Evolutionary conservation across 1,140 invertebrate genomes (phyloP), one percentile per base, ranked within the genome.

Genomic region (Forficula auricularia): DNA sequence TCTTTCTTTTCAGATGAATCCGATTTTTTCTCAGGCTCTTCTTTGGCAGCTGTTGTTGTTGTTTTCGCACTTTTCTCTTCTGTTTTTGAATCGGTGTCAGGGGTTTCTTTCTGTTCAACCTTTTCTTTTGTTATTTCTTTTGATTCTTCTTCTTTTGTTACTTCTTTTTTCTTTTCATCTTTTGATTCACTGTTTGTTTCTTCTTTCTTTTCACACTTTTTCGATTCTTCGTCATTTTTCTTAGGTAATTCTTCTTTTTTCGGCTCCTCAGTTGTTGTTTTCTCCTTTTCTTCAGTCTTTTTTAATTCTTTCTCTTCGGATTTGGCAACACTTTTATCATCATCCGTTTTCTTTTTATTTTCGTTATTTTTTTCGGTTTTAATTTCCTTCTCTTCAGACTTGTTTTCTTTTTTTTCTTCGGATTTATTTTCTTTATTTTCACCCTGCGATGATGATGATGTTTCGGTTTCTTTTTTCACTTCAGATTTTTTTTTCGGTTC

Each of bases 181-280:
- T 43, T 33, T n/a, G 40, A 33, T 34, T 48, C 35, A 7, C 32
- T 27, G 10, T 6, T 27, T 31, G 42, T 42, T 14, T 37, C 34
- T 40, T 47, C 45, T 10, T 44, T 45, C n/a, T 50, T 44, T 32
- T 47, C 42, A 32, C 45, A 41, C 38, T 45, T 41, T 36, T 60
- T 57, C 1, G 59, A 57, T 3, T 63, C 63, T 0, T 59, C 59
- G 1, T 61, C 59, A 15, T 59, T 57, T 19, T 55, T 57, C 8
- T 57, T 55, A 14, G 57, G 56, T n/a, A 61, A 58, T 2, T 61
- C 60, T 22, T 54, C 58, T 20, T 53, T 54, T 35, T 57, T 55
- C 12, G 55, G 57, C 10, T 47, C 53, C 12, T 54, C 51, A 7
- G 50, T 48, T 27, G 46, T 53, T 39, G 55, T 52, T 7, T 57